These are phyloP conservation scores for Desoria tigrina DNA, from an alignment of 2,888 invertebrate species.

Conservation along the genomic window DNA sequence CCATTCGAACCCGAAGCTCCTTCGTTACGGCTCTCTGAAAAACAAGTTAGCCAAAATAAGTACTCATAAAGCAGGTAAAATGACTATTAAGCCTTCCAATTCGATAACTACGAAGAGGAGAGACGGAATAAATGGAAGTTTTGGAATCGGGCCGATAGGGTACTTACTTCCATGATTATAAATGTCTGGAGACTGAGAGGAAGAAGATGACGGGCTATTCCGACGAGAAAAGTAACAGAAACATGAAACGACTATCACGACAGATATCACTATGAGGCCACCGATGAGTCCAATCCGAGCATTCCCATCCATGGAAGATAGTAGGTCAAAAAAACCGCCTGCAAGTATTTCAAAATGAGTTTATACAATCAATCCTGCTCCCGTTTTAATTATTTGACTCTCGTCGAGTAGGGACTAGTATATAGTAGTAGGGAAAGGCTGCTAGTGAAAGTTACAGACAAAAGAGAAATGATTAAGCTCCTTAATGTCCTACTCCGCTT, in stretches of 20 bases:
- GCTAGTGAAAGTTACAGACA: no score
- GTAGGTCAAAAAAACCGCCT: conserved; percentile 52
- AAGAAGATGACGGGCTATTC: conserved; percentile 40
- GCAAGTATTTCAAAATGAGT: no score
- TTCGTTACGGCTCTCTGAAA: conserved; percentile 50
- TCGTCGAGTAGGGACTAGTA: background rate
- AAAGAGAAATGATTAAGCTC: background rate
- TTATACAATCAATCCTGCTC: no score
- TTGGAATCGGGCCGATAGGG: no score
- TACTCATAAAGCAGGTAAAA: background rate
- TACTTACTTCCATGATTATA: conserved; percentile 54
- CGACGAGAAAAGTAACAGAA: conserved; percentile 50
- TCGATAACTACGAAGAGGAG: background rate
- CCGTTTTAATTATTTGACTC: background rate
- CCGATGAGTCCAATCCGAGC: conserved; percentile 41
- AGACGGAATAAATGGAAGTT: background rate
- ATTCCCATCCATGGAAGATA: conserved; percentile 47
- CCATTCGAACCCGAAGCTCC: conserved; percentile 52
- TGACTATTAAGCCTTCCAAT: background rate
- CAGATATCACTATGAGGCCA: conserved; percentile 53
- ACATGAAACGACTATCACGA: conserved; percentile 52
- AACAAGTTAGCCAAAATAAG: background rate
- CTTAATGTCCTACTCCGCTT: background rate
- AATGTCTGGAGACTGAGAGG: conserved; percentile 47
- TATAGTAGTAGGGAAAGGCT: background rate